Evolutionary conservation across 2,113 vertebrate species (phyloP), one percentile per base, ranked within the genome.

Genomic region (Pavo muticus): DNA sequence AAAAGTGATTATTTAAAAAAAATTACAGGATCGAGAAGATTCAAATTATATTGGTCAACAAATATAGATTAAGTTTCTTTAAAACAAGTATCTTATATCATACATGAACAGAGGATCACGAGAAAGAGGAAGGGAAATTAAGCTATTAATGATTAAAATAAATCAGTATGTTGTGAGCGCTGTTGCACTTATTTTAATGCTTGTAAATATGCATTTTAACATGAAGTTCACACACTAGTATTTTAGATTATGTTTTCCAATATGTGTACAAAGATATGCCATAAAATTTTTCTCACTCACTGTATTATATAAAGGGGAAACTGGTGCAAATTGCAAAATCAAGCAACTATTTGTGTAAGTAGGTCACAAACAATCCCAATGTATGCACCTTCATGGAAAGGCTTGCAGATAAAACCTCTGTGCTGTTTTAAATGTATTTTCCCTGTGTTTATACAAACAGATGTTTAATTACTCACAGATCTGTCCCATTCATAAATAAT

Each of bases 1-100:
- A 92, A 88, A 96, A 86, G 32, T 88, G 75, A 85, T 94, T 87
- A 96, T 95, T 95, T 65, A 88, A 91, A 77, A 64, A 24, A 64
- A 60, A 71, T 32, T 76, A 70, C n/a, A 84, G 76, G 61, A 90
- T 76, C 48, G 92, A 81, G 71, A 71, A 72, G 40, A 94, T 84
- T 70, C 67, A 91, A 87, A 82, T 48, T 69, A 65, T 93, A 88
- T 60, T 84, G 20, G 72, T 95, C 91, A 95, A 90, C 72, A 94
- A 93, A 59, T 24, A 50, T 8, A 82, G 84, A 91, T 79, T 69
- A 78, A 18, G 6, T 83, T 91, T 92, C 35, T 82, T 91, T 85
- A 83, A 73, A 79, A 16, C 82, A 94, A 86, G 52, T 75, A 42
- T 67, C n/a, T 93, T 89, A 75, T 25, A 11, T 52, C 86, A 80